Conservation (phyloP, 2,888 invertebrate species). For the Epinotia demarniana region DNA sequence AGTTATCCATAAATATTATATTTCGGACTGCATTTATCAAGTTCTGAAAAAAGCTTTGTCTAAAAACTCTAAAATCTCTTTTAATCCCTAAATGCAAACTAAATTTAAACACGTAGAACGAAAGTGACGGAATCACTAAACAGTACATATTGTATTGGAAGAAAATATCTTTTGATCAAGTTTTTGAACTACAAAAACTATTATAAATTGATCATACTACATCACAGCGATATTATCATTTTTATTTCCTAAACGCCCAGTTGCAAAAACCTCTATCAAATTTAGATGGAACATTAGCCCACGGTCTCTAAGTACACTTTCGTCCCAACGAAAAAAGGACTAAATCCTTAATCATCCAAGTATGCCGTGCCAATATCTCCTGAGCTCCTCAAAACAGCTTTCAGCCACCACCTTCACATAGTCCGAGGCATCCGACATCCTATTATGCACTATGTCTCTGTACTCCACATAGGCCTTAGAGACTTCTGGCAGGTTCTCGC, state of each 20-base stretch:
- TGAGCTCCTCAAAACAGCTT: conserved; percentile 80
- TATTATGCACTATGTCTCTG: conserved; percentile 78
- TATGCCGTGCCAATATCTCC: conserved; percentile 71
- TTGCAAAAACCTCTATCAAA: too few species aligned
- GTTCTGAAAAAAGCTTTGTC: too few species aligned
- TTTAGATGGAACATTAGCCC: neutral
- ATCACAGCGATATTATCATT: too few species aligned
- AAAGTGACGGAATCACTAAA: neutral
- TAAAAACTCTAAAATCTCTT: neutral
- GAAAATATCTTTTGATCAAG: neutral
- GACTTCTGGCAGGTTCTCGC: conserved; percentile 70
- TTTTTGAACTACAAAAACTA: too few species aligned
- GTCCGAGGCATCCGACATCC: conserved; percentile 79
- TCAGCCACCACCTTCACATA: conserved; percentile 81
- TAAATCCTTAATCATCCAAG: conserved; percentile 60
- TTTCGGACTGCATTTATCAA: too few species aligned
- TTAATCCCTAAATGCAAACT: conserved; percentile 26
- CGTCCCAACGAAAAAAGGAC: neutral
- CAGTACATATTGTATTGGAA: neutral
- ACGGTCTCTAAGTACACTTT: neutral
- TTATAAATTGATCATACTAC: too few species aligned
- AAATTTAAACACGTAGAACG: neutral
- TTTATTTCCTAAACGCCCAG: too few species aligned
- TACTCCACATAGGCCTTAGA: conserved; percentile 72
- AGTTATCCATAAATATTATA: neutral